These are phyloP conservation scores for Ianthella basta DNA, from an alignment of 37 sponge, comb jelly and placozoan genomes.

Conservation along the genomic window DNA sequence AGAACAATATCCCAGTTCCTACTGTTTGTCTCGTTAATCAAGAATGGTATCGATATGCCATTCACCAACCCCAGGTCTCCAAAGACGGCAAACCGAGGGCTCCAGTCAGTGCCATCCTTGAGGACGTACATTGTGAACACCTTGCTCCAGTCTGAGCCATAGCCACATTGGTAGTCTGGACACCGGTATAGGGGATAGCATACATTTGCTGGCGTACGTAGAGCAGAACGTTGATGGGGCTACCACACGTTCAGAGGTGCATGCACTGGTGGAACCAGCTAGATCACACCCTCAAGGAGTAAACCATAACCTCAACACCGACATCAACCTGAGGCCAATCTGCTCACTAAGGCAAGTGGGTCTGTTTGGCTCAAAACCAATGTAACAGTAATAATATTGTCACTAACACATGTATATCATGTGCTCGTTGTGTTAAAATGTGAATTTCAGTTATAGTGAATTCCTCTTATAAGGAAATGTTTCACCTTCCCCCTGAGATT, in stretches of 20 bases:
- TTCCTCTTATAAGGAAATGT: too few relatives aligned
- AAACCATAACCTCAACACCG: too few relatives aligned
- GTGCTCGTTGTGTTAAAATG: too few relatives aligned
- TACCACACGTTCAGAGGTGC: neutral
- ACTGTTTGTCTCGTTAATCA: constrained; percentile 20
- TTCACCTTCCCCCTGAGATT: too few relatives aligned
- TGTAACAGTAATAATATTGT: too few relatives aligned
- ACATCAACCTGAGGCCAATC: too few relatives aligned
- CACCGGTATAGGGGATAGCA: neutral
- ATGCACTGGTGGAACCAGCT: too few relatives aligned
- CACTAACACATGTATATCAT: too few relatives aligned
- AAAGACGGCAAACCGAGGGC: constrained; percentile 36
- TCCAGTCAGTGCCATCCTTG: constrained; percentile 34
- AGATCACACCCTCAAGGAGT: too few relatives aligned
- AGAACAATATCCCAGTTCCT: constrained; percentile 14
- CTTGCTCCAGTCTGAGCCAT: constrained; percentile 29
- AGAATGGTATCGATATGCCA: neutral
- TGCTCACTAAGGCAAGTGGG: too few relatives aligned
- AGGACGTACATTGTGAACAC: constrained; percentile 23
- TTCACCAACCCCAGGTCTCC: constrained; percentile 40
- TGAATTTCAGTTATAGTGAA: too few relatives aligned
- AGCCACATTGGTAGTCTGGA: constrained; percentile 23
- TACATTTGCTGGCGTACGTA: neutral
- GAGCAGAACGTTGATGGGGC: neutral
- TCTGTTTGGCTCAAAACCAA: too few relatives aligned